Percentiles rank a stretch among this genome's conserved stretches.
phyloP scores from a whole-genome alignment of 92 coral and sea anemone genomes.

The Zoanthus solanderi region DNA sequence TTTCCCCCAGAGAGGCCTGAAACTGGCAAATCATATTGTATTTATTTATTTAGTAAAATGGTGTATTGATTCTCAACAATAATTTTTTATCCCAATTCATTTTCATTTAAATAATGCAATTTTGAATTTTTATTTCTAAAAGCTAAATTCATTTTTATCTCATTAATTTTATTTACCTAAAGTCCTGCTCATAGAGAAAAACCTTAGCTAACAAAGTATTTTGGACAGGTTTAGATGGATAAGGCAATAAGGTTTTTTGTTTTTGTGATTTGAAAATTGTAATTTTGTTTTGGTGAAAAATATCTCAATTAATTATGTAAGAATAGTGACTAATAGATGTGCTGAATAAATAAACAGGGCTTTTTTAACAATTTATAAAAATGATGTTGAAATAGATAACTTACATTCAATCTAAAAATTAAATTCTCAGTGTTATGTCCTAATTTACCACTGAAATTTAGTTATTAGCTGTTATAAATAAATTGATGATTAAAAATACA shows the following conservation, averaged over 20 bases:
- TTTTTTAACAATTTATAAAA: slow-evolving; percentile 2
- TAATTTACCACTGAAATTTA: not conserved
- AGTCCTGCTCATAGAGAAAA: slow-evolving; percentile 4
- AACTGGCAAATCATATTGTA: not conserved
- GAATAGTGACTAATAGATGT: slow-evolving; percentile 5
- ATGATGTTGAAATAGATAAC: not conserved
- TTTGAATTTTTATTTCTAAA: not conserved
- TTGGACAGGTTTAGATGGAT: not conserved
- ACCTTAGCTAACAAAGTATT: not conserved
- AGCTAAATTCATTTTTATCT: slow-evolving; percentile 6
- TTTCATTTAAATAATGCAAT: not conserved
- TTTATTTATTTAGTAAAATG: not conserved
- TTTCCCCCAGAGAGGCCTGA: no score
- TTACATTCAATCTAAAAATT: not conserved
- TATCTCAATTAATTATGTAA: slow-evolving; percentile 8
- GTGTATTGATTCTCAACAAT: slow-evolving; percentile 1
- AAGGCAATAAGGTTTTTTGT: not conserved
- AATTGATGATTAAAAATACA: not conserved
- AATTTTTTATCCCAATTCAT: not conserved
- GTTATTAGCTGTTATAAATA: not conserved
- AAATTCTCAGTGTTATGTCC: not conserved
- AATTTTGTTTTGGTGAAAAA: not conserved
- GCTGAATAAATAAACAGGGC: not conserved
- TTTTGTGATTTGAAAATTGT: slow-evolving; percentile 2
- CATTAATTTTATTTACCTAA: slow-evolving; percentile 1